Evolutionary conservation across 1,140 invertebrate genomes (phyloP), one percentile per base, ranked within the genome.

Genomic region (Onthophagus taurus): DNA sequence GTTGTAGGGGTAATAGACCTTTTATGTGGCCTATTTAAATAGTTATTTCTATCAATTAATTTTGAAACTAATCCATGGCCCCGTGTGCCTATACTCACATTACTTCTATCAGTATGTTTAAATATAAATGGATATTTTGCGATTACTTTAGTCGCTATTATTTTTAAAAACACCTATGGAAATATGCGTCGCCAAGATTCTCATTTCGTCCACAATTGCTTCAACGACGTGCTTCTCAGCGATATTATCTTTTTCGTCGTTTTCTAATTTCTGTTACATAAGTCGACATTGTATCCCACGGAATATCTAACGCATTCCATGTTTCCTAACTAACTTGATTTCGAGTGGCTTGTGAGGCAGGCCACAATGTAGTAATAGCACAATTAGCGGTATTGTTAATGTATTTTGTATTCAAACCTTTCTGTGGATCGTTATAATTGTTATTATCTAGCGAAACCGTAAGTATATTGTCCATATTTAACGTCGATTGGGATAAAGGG

Each of bases 21-120:
- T 20, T 44, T 44, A 24, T 44, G 42, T 11, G 42, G 18, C 18
- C 31, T 44, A 19, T 24, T 44, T 44, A 44, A 34, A 35, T 44
- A 44, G 4, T 3, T 23, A 35, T 33, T 23, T 35, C 42, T 18
- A 26, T 44, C 42, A 11, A 34, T 18, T 7, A 44, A 21, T 35
- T 44, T 44, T 8, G 16, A 18, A 14, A 24, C 18, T 13, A 44
- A 12, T 24, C 30, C n/a, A 21, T 21, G 14, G 8, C 13, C 9
- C 21, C 42, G 30, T 13, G 33, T 31, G 7, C 30, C 42, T 11
- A 44, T 9, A 8, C 33, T 18, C 11, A 34, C 31, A 6, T 31
- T 31, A 21, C 35, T 31, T 12, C 24, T 19, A 35, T 44, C 42
- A 13, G 35, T 18, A 21, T 44, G 30, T 19, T 24, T 12, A 18